Evolutionary conservation across 2,113 vertebrate species (phyloP), one percentile per base, ranked within the genome.

Genomic region (Oncorhynchus nerka): DNA sequence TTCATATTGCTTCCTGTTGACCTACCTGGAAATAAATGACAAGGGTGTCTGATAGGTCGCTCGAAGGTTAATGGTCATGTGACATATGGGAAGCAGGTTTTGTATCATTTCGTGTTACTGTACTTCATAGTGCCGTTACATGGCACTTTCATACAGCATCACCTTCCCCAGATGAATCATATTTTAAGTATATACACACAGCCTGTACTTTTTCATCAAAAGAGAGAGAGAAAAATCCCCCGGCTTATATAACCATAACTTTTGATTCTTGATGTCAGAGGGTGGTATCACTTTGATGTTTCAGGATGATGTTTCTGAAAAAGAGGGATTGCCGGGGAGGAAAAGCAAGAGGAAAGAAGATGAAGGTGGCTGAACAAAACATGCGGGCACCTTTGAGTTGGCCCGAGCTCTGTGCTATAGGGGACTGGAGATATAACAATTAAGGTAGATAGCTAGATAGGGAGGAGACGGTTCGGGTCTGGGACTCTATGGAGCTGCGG

Each of bases 261-360:
- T 64, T 62, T 20, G 70, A 59, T 72, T 12, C 4, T 57, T 28
- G 26, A 28, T 57, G 70, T 55, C 49, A 28, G 70, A 57, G 70
- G 70, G 51, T 55, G 70, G 49, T 55, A 72, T 55, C 15, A 48
- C 70, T 72, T 72, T 72, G 51, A 72, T 57, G 49, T 61, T 64
- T 39, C 3, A 24, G 51, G 49, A 24, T 28, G n/a, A 3, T 7
- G 49, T 7, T 64, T 22, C 16, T 70, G 22, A 51, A 65, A 74
- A 65, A 39, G 45, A 12, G 61, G 16, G 34, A 30, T 39, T 4
- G 30, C 20, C 16, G 30, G 13, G 51, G 51, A 30, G 24, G 70
- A 26, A 26, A 71, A 45, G 39, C 19, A 55, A 22, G 59, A 5
- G 32, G 49, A 68, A 49, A 5, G 22, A n/a, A 49, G 59, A 30